A percentile compares a stretch with the other conserved stretches of the same genome.
Evolutionary conservation across 2,888 invertebrate genomes (phyloP).

Genomic region (Sphecodes monilicornis): DNA sequence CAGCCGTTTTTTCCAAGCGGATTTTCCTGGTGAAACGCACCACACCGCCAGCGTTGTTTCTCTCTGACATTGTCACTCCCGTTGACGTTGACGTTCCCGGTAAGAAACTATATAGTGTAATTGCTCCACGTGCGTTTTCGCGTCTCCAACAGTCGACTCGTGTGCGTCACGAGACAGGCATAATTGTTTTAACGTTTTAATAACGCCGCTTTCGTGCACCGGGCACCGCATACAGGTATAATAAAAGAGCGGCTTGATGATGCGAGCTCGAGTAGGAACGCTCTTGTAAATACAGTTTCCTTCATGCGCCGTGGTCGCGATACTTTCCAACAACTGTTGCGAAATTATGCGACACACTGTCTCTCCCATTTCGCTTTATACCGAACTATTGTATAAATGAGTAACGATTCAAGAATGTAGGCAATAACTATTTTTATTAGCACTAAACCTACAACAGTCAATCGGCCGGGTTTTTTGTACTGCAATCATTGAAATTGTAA

Average conservation of each 20-base stretch:
- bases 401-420: too few relatives aligned
- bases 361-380: too few relatives aligned
- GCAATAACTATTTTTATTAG: too few relatives aligned
- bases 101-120: constrained; percentile 73
- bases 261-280: constrained; percentile 32
- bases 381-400: too few relatives aligned
- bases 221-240: constrained; percentile 30
- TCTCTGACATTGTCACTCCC: constrained; percentile 40
- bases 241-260: constrained; percentile 37
- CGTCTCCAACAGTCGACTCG: constrained; percentile 40
- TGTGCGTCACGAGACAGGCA: constrained; percentile 71
- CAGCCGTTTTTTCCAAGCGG: constrained; percentile 56
- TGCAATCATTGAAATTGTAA: not conserved
- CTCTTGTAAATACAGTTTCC: constrained; percentile 23
- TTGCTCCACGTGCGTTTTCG: constrained; percentile 60
- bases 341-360: not conserved
- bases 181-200: constrained; percentile 83
- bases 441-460: not conserved
- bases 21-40: constrained; percentile 42
- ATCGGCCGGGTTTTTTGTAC: not conserved
- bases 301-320: not conserved
- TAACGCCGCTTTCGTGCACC: constrained; percentile 79
- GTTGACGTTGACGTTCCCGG: constrained; percentile 33
- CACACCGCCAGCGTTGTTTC: constrained; percentile 25
- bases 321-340: not conserved